These are phyloP conservation scores for Rhinogobius similis DNA, from an alignment of 2,113 vertebrate species.

Conservation along the genomic window DNA sequence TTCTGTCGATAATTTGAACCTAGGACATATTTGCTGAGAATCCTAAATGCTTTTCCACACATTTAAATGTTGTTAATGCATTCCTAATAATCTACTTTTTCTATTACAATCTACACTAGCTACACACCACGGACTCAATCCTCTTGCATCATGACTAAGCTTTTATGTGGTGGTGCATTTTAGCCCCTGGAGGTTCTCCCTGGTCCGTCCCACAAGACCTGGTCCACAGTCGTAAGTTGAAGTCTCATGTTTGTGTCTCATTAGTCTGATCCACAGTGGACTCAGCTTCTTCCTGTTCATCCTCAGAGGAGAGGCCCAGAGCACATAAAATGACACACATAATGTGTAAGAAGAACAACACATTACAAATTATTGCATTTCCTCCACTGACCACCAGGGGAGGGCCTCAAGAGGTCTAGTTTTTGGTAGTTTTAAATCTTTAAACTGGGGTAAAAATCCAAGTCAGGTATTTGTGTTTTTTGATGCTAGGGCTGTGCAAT, in stretches of 20 bases:
- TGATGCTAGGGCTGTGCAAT: too few species aligned
- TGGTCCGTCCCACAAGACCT: neutral
- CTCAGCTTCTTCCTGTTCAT: slow-evolving; percentile 10
- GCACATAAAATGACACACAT: neutral
- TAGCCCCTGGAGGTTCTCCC: neutral
- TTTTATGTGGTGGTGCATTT: neutral
- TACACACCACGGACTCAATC: neutral
- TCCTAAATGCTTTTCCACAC: too few species aligned
- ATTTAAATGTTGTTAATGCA: neutral
- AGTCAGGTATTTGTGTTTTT: too few species aligned
- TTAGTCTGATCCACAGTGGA: slow-evolving; percentile 41
- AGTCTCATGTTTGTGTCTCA: slow-evolving; percentile 26
- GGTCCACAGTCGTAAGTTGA: neutral
- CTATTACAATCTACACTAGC: neutral
- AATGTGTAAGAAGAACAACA: neutral
- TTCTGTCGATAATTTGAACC: too few species aligned
- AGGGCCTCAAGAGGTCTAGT: too few species aligned
- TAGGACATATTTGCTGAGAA: too few species aligned
- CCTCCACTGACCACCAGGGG: neutral
- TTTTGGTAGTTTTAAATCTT: too few species aligned
- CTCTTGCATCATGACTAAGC: neutral
- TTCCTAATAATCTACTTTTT: neutral
- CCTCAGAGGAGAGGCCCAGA: slow-evolving; percentile 34
- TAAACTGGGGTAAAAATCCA: neutral
- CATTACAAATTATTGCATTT: neutral